A percentile compares a stretch with the other conserved stretches of the same genome.
phyloP scores from a whole-genome alignment of 1,140 invertebrate genomes.

The Caerostris extrusa region DNA sequence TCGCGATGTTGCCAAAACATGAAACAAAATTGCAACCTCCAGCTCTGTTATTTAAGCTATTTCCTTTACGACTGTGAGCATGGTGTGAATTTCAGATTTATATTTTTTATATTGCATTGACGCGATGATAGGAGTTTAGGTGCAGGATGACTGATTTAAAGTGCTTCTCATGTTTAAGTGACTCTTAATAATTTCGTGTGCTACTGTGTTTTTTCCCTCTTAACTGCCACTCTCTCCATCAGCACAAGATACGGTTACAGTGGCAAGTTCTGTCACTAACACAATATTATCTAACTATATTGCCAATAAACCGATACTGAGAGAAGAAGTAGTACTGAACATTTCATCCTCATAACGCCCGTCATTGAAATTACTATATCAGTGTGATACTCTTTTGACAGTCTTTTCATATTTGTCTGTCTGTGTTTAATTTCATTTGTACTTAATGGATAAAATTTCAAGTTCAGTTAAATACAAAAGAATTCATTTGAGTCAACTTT shows the following conservation, averaged over 20 bases:
- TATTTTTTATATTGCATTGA: slow-evolving; percentile 76
- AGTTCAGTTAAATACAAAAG: not conserved
- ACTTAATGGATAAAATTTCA: not conserved
- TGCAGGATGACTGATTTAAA: slow-evolving; percentile 42
- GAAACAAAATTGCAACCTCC: not conserved
- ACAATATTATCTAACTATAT: slow-evolving; percentile 19
- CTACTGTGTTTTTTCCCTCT: slow-evolving; percentile 27
- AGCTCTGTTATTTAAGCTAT: slow-evolving; percentile 3
- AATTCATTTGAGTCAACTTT: not conserved
- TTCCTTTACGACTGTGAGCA: slow-evolving; percentile 65
- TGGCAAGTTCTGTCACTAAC: slow-evolving; percentile 4
- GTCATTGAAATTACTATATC: not conserved
- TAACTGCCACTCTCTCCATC: slow-evolving; percentile 31
- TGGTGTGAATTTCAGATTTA: slow-evolving; percentile 74
- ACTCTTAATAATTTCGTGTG: slow-evolving; percentile 45
- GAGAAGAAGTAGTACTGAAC: not conserved
- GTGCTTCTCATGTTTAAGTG: slow-evolving; percentile 68
- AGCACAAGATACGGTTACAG: not conserved
- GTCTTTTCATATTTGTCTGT: not conserved
- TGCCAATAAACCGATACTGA: not conserved
- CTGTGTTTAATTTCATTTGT: not conserved
- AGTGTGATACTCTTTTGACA: not conserved
- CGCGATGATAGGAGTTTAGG: slow-evolving; percentile 41
- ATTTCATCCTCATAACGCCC: not conserved
- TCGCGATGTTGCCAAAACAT: no score